Conservation (phyloP, 2,888 invertebrate genomes). For the Eupithecia vulgata region DNA sequence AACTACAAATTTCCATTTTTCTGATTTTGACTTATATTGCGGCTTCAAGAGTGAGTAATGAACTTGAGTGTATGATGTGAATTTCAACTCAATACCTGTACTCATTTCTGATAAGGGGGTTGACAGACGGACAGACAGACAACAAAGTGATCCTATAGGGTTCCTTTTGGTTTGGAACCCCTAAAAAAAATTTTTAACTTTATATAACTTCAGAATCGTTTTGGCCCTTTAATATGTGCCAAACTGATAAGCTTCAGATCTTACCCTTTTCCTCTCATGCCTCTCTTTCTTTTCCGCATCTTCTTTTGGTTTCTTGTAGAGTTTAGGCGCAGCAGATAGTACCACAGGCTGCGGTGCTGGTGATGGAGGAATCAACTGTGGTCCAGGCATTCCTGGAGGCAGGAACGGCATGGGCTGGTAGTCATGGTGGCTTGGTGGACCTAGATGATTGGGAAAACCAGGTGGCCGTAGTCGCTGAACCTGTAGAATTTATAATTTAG, state of each 20-base stretch:
- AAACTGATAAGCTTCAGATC: conserved; percentile 16
- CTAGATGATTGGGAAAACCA: conserved; percentile 23
- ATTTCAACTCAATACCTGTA: no score
- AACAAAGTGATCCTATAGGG: no score
- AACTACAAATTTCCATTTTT: no score
- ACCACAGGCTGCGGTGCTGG: conserved; percentile 85
- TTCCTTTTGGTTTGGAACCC: no score
- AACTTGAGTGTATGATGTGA: no score
- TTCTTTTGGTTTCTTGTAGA: conserved; percentile 85
- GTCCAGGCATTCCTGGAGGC: conserved; percentile 70
- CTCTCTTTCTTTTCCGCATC: conserved; percentile 70
- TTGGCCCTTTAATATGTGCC: no score
- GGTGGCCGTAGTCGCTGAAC: conserved; percentile 64
- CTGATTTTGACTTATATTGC: no score
- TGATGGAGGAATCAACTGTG: conserved; percentile 70
- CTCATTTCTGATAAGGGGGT: no score
- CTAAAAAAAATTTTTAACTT: no score
- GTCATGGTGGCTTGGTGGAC: conserved; percentile 34
- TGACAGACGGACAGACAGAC: no score
- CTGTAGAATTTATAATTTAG: conserved; percentile 48
- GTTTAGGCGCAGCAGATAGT: conserved; percentile 87
- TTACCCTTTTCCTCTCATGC: conserved; percentile 67
- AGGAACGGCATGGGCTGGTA: conserved; percentile 72
- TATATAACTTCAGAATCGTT: no score
- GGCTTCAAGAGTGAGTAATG: no score